Percentiles rank a stretch among this genome's conserved stretches.
Evolutionary conservation across 1,140 invertebrate genomes (phyloP).

Genomic region (Diplogasteroides magnus): DNA sequence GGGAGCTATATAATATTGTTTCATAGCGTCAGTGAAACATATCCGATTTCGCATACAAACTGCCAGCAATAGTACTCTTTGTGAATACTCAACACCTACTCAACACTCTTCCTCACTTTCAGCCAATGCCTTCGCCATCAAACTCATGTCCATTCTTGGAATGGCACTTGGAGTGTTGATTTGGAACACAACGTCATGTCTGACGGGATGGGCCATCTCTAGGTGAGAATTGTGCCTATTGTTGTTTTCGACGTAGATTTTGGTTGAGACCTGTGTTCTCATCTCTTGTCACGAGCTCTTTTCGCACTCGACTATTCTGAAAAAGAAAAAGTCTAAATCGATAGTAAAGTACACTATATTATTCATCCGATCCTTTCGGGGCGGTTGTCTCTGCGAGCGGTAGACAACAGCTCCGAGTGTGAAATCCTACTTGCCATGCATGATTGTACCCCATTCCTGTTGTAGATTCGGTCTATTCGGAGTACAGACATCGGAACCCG

Average conservation of each 20-base stretch:
- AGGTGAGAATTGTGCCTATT: no score
- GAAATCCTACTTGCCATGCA: no score
- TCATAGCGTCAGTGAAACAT: not conserved
- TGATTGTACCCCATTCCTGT: not conserved
- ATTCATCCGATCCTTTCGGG: no score
- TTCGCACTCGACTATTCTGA: no score
- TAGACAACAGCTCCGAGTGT: no score
- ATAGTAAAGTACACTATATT: not conserved
- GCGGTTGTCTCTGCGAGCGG: no score
- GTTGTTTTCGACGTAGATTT: no score
- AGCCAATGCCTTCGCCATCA: conserved; percentile 58
- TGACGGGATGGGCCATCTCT: conserved; percentile 50
- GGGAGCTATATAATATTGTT: no score
- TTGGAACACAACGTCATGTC: conserved; percentile 57
- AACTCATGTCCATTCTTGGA: conserved; percentile 58
- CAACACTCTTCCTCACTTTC: conserved; percentile 5
- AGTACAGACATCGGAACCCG: not conserved
- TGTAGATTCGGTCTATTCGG: not conserved
- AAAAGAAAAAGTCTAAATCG: not conserved
- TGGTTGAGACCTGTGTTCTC: no score
- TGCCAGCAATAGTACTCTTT: no score
- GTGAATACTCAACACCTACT: not conserved
- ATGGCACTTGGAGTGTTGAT: conserved; percentile 58
- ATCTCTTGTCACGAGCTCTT: no score
- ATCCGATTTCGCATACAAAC: no score